A percentile compares a stretch with the other conserved stretches of the same genome.
These are phyloP conservation scores for Channa striata DNA, from an alignment of 2,797 vertebrate species.

Conservation along the genomic window DNA sequence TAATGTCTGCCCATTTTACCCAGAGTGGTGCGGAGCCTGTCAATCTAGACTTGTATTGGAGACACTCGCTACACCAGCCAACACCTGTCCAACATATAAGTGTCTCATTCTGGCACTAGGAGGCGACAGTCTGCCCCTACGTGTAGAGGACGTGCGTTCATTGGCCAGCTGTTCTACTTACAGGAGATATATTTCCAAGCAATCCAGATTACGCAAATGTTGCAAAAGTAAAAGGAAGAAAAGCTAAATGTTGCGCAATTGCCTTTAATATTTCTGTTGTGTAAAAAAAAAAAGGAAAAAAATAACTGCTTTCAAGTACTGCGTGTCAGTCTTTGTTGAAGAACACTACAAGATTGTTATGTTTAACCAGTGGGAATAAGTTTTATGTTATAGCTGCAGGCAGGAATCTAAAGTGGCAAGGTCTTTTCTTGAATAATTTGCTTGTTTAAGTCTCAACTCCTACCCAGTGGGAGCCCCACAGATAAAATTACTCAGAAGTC, in stretches of 20 bases:
- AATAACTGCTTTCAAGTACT: slow-evolving; percentile 22
- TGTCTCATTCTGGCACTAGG: slow-evolving; percentile 44
- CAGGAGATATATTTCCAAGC: slow-evolving; percentile 50
- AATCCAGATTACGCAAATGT: slow-evolving; percentile 49
- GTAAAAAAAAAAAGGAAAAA: slow-evolving; percentile 26
- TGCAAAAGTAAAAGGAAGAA: slow-evolving; percentile 42
- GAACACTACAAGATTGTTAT: slow-evolving; percentile 40
- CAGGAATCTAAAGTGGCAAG: slow-evolving; percentile 63
- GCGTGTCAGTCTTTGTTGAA: slow-evolving; percentile 19
- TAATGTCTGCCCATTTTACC: slow-evolving; percentile 80
- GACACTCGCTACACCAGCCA: slow-evolving; percentile 46
- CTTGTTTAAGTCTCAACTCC: slow-evolving; percentile 71
- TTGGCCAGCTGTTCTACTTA: slow-evolving; percentile 48
- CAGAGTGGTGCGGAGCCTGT: slow-evolving; percentile 77
- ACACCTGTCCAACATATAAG: slow-evolving; percentile 53
- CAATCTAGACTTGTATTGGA: slow-evolving; percentile 71
- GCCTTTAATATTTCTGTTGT: slow-evolving; percentile 22
- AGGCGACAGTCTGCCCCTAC: slow-evolving; percentile 48
- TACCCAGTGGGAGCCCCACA: slow-evolving; percentile 49
- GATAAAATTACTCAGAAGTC: slow-evolving; percentile 74
- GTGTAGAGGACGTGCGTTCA: slow-evolving; percentile 33
- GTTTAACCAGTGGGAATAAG: slow-evolving; percentile 51
- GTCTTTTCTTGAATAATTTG: slow-evolving; percentile 74
- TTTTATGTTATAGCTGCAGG: slow-evolving; percentile 62
- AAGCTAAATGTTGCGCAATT: slow-evolving; percentile 53